A percentile compares a stretch with the other conserved stretches of the same genome.
These are phyloP conservation scores for Pachyramphus minor DNA, from an alignment of 2,113 vertebrate species.

Conservation along the genomic window DNA sequence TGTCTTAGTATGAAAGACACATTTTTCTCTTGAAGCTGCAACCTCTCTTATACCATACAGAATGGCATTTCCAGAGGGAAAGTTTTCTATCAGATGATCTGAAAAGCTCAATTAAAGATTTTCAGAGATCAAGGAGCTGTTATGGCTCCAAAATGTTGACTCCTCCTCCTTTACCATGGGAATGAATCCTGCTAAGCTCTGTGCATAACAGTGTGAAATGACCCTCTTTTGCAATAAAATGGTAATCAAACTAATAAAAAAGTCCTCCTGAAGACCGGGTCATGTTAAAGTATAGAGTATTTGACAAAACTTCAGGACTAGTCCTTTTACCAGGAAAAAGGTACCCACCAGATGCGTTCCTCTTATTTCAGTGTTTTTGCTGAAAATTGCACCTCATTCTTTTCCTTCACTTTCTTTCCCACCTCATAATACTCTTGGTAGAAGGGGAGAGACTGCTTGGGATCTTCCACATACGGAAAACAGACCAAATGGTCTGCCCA, in stretches of 20 bases:
- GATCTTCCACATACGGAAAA: background rate
- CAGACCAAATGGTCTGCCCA: background rate
- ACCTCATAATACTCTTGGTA: background rate
- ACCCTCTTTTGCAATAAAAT: background rate
- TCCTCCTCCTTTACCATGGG: background rate
- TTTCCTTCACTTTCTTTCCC: background rate
- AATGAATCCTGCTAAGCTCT: background rate
- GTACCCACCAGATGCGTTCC: background rate
- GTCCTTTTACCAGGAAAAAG: background rate
- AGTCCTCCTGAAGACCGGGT: background rate
- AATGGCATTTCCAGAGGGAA: background rate
- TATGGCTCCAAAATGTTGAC: background rate
- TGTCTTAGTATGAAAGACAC: background rate
- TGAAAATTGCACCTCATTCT: background rate
- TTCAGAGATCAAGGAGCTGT: background rate
- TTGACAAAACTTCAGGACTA: background rate
- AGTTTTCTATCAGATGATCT: background rate
- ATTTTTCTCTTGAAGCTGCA: background rate
- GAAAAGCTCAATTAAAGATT: background rate
- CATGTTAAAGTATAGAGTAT: background rate
- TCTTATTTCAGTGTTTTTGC: background rate
- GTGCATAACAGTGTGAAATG: background rate
- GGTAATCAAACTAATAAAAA: background rate
- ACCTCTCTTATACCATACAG: background rate
- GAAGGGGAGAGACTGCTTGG: background rate